These are phyloP conservation scores for Colostygia pectinataria DNA, from an alignment of 2,888 invertebrate species.

Conservation along the genomic window DNA sequence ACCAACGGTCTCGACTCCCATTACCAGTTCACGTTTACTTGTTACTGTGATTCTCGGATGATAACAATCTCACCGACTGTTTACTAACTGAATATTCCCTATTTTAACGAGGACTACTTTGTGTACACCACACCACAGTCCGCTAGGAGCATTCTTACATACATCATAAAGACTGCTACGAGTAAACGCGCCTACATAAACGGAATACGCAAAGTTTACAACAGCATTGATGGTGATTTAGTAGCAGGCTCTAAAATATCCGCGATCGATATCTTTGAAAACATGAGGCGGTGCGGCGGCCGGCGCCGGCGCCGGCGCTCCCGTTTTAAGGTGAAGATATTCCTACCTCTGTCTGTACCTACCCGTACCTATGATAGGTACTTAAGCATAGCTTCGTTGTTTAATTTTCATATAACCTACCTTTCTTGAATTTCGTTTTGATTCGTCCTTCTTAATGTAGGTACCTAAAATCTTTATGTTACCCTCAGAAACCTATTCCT, in stretches of 20 bases:
- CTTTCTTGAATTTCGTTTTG: too few species aligned
- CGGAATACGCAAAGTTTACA: slow-evolving; percentile 20
- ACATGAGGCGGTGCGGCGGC: slow-evolving; percentile 18
- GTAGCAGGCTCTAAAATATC: slow-evolving; percentile 19
- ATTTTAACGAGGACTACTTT: slow-evolving; percentile 29
- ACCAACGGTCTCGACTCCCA: slow-evolving; percentile 62
- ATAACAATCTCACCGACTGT: slow-evolving; percentile 63
- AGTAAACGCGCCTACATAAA: slow-evolving; percentile 29
- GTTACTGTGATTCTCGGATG: slow-evolving; percentile 75
- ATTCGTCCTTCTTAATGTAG: too few species aligned
- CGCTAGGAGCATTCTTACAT: slow-evolving; percentile 19
- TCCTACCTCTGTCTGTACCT: too few species aligned
- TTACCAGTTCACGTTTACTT: slow-evolving; percentile 71
- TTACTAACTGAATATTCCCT: slow-evolving; percentile 34
- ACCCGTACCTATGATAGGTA: too few species aligned
- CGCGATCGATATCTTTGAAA: slow-evolving; percentile 14
- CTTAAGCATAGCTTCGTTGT: too few species aligned
- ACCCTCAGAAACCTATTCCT: too few species aligned
- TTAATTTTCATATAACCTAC: too few species aligned
- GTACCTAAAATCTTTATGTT: too few species aligned
- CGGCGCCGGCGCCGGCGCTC: too few species aligned
- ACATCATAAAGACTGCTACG: slow-evolving; percentile 8
- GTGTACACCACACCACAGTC: slow-evolving; percentile 23
- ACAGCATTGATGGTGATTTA: slow-evolving; percentile 6
- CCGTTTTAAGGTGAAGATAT: too few species aligned